These are phyloP conservation scores for Cephus sareptanus DNA, from an alignment of 2,888 invertebrate species.

Conservation along the genomic window DNA sequence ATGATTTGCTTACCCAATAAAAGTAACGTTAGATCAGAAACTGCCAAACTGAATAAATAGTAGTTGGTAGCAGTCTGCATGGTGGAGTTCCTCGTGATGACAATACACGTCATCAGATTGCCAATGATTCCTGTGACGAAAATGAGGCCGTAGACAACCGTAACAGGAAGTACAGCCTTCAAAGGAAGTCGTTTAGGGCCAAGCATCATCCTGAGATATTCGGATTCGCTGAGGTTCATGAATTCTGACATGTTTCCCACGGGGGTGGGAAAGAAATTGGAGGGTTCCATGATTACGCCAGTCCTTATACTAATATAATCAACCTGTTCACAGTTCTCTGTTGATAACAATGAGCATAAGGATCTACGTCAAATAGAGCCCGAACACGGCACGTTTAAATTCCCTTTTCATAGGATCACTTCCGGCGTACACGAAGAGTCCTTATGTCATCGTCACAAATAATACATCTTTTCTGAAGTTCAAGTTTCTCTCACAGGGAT, in stretches of 20 bases:
- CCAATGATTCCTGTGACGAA: constrained; percentile 86
- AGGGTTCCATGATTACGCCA: neutral
- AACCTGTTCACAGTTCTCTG: neutral
- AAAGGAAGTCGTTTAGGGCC: constrained; percentile 75
- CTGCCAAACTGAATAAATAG: constrained; percentile 88
- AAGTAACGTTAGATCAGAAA: constrained; percentile 84
- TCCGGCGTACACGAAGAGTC: neutral
- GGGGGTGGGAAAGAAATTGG: neutral
- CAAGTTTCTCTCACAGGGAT: neutral
- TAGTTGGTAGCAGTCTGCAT: constrained; percentile 93
- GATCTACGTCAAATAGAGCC: neutral
- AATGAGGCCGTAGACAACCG: constrained; percentile 77
- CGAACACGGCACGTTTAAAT: neutral
- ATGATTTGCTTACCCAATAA: constrained; percentile 75
- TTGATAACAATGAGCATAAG: neutral
- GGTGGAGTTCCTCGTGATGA: constrained; percentile 81
- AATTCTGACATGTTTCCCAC: constrained; percentile 66
- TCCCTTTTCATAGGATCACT: neutral
- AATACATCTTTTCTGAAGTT: neutral
- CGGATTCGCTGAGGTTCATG: constrained; percentile 72
- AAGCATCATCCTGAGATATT: constrained; percentile 70
- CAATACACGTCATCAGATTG: constrained; percentile 85
- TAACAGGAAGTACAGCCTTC: constrained; percentile 68
- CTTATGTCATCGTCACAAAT: neutral
- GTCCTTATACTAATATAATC: neutral